Evolutionary conservation across 2,113 vertebrate genomes (phyloP).

Genomic region (Columbina picui): DNA sequence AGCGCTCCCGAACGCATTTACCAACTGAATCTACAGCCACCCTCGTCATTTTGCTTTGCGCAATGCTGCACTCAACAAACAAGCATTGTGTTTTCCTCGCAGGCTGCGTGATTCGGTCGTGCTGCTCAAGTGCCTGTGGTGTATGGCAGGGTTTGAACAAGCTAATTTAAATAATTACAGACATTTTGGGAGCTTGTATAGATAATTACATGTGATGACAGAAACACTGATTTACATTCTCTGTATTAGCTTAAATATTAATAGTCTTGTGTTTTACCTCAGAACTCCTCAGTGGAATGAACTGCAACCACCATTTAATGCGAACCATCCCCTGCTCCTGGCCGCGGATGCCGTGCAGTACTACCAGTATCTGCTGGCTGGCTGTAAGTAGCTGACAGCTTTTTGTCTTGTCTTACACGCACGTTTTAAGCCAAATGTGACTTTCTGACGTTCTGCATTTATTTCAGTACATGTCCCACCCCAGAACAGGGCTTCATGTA

Average conservation of each 20-base stretch:
- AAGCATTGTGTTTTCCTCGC: background rate
- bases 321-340: constrained; percentile 92
- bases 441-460: background rate
- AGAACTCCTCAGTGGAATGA: constrained; percentile 99
- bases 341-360: constrained; percentile 94
- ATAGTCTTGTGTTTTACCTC: constrained; percentile 76
- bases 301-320: constrained; percentile 94
- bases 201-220: constrained; percentile 77
- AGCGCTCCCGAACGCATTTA: constrained; percentile 1
- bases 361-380: constrained; percentile 91
- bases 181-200: constrained; percentile 73
- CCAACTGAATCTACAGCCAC: constrained; percentile 3
- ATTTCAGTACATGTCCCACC: background rate
- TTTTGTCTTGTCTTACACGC: background rate
- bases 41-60: background rate
- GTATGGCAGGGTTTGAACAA: constrained; percentile 61
- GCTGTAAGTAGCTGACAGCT: constrained; percentile 81
- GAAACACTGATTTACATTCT: constrained; percentile 72
- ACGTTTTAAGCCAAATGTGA: background rate
- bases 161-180: constrained; percentile 76
- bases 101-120: background rate
- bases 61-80: constrained; percentile 10
- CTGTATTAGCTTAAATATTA: constrained; percentile 76
- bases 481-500: background rate
- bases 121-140: constrained; percentile 57